phyloP scores from a whole-genome alignment of 2,888 invertebrate species.

The Drosophila incognita region DNA sequence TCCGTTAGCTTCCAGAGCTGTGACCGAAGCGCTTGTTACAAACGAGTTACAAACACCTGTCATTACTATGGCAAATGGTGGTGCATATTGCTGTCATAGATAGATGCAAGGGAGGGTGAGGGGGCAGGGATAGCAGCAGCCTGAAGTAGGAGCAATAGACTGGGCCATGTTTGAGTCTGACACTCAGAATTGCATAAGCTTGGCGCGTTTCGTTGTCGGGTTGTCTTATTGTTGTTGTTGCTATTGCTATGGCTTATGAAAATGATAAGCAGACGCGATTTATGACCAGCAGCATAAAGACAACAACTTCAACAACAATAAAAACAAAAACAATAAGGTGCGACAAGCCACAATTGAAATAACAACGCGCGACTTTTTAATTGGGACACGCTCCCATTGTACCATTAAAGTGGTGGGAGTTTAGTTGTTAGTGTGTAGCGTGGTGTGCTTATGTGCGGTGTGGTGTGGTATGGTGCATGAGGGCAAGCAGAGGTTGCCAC shows the following conservation, averaged over 20 bases:
- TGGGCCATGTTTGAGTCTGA: constrained; percentile 32
- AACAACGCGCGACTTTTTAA: constrained; percentile 61
- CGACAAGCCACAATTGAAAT: constrained; percentile 32
- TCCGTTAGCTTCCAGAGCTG: constrained; percentile 66
- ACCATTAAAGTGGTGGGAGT: constrained; percentile 35
- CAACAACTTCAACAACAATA: constrained; percentile 16
- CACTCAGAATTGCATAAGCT: constrained; percentile 78
- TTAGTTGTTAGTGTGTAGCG: constrained; percentile 5
- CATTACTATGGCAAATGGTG: constrained; percentile 76
- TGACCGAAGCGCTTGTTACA: constrained; percentile 47
- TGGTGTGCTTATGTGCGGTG: neutral
- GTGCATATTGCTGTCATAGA: constrained; percentile 40
- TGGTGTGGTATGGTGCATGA: neutral
- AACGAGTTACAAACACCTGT: constrained; percentile 81
- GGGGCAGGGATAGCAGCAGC: neutral
- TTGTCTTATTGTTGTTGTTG: constrained; percentile 33
- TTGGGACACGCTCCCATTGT: constrained; percentile 58
- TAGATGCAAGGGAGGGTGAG: neutral
- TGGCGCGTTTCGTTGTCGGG: constrained; percentile 45
- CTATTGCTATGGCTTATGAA: constrained; percentile 71
- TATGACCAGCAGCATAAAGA: constrained; percentile 61
- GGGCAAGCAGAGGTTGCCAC: constrained; percentile 34
- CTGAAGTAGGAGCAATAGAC: constrained; percentile 9
- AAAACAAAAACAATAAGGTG: constrained; percentile 31
- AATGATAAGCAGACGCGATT: constrained; percentile 78